A percentile compares a stretch with the other conserved stretches of the same genome.
Conservation (phyloP, 1,140 invertebrate genomes). For the Bicyclus anynana region DNA sequence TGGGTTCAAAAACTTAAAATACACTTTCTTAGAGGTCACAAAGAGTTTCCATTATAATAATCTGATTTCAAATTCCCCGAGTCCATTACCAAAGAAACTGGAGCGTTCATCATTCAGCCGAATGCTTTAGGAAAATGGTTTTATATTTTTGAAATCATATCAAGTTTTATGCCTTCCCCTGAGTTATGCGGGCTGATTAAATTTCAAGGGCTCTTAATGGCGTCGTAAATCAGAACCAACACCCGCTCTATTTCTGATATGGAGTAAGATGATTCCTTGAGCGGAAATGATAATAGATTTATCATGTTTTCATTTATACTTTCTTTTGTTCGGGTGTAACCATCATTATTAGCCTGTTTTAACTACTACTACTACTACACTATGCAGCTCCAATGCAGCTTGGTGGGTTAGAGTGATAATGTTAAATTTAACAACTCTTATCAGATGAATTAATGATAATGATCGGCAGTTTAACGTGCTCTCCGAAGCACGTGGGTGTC, state of each 20-base stretch:
- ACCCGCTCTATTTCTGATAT: conserved; percentile 1
- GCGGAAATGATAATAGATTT: neutral
- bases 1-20: no score
- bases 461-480: no score
- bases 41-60: neutral
- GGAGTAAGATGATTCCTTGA: conserved; percentile 1
- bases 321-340: neutral
- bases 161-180: conserved; percentile 15
- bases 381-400: no score
- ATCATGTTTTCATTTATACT: neutral
- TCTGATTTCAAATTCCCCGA: neutral
- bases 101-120: neutral
- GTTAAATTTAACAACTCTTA: no score
- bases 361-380: no score
- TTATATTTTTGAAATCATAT: conserved; percentile 10
- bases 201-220: conserved; percentile 20
- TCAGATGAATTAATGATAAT: no score
- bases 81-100: neutral
- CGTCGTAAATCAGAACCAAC: conserved; percentile 14
- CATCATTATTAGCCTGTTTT: neutral
- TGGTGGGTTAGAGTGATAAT: no score
- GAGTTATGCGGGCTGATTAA: conserved; percentile 18
- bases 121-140: neutral
- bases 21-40: no score
- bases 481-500: no score